A percentile compares a stretch with the other conserved stretches of the same genome.
Evolutionary conservation across 2,797 vertebrate species (phyloP).

Genomic region (Pelobates cultripes): DNA sequence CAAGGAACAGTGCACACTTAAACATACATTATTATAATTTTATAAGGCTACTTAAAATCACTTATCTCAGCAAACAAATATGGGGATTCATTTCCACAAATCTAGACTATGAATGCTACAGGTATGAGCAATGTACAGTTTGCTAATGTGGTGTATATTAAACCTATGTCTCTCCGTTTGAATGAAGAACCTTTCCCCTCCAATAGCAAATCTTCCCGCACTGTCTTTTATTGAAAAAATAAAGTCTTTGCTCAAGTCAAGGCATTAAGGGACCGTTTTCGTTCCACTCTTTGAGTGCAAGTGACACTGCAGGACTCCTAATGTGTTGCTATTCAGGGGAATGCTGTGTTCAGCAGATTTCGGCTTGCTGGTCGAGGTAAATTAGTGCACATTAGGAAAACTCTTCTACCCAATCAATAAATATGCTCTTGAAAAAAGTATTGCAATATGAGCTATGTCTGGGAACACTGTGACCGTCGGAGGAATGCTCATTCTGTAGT

Average conservation of each 20-base stretch:
- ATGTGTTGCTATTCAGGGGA: conserved; percentile 35
- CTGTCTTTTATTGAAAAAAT: not conserved
- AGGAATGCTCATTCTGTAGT: not conserved
- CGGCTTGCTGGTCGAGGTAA: conserved; percentile 37
- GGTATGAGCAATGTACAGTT: too few species aligned
- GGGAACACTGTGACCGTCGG: conserved; percentile 1
- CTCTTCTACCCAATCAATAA: conserved; percentile 44
- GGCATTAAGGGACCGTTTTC: not conserved
- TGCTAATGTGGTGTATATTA: too few species aligned
- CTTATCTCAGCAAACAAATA: too few species aligned
- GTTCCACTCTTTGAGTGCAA: not conserved
- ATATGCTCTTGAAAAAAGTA: conserved; percentile 40
- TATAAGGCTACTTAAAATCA: too few species aligned
- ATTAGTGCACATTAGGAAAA: conserved; percentile 48
- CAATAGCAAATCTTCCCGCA: not conserved
- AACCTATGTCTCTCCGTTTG: too few species aligned
- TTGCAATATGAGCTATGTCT: conserved; percentile 14
- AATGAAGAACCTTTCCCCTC: not conserved
- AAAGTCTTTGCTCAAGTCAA: too few species aligned
- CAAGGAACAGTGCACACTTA: too few species aligned
- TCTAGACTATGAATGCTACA: too few species aligned
- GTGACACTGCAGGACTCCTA: conserved; percentile 22
- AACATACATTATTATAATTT: too few species aligned
- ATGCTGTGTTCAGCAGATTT: conserved; percentile 46
- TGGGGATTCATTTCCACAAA: too few species aligned